These are phyloP conservation scores for Esox masquinongy DNA, from an alignment of 2,797 vertebrate species.

Conservation along the genomic window DNA sequence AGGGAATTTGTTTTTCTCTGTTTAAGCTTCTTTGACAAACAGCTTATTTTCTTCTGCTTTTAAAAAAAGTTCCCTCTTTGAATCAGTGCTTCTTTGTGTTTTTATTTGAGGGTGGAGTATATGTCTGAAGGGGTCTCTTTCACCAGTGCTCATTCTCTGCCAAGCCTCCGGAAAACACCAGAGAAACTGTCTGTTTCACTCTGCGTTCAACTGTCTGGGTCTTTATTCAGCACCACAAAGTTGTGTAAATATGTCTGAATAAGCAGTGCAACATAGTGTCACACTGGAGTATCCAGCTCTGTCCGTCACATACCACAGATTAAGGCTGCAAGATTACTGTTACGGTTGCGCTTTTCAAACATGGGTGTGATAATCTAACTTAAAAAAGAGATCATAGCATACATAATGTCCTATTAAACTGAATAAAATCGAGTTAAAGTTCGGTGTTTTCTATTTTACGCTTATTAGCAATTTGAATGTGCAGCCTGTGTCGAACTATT, in stretches of 20 bases:
- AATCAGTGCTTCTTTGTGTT: slow-evolving; percentile 45
- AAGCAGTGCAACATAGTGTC: background rate
- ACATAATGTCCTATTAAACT: too few relatives aligned
- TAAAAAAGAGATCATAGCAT: too few relatives aligned
- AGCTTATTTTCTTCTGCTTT: slow-evolving; percentile 66
- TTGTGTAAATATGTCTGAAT: background rate
- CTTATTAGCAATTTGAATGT: too few relatives aligned
- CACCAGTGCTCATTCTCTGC: background rate
- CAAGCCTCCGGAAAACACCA: slow-evolving; percentile 9
- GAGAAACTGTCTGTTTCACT: slow-evolving; percentile 6
- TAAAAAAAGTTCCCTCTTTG: slow-evolving; percentile 54
- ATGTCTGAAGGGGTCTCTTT: background rate
- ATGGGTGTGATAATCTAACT: too few relatives aligned
- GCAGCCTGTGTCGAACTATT: too few relatives aligned
- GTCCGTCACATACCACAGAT: background rate
- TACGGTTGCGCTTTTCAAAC: too few relatives aligned
- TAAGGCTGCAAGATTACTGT: too few relatives aligned
- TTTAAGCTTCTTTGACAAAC: slow-evolving; percentile 60
- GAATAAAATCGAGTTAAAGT: too few relatives aligned
- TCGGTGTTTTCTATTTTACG: too few relatives aligned
- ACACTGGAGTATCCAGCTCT: background rate
- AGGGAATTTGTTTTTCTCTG: slow-evolving; percentile 52
- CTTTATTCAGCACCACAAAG: background rate
- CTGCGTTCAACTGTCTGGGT: slow-evolving; percentile 1
- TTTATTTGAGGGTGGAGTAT: slow-evolving; percentile 36